A percentile compares a stretch with the other conserved stretches of the same genome.
phyloP scores from a whole-genome alignment of 2,888 invertebrate genomes.

The Scelioninae gen. 2 region DNA sequence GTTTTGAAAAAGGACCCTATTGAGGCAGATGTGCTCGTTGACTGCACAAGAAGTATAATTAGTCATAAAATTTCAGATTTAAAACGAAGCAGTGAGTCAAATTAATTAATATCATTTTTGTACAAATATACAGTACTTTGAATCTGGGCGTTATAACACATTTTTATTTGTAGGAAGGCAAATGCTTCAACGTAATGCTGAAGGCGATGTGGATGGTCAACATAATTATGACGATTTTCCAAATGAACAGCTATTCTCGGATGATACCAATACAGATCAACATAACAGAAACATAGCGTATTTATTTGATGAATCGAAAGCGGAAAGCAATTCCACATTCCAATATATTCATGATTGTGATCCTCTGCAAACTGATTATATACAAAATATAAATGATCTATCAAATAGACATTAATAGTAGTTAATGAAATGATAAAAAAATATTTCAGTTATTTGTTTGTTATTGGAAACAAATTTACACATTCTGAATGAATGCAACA shows the following conservation, averaged over 20 bases:
- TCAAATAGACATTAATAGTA: slow-evolving; percentile 10
- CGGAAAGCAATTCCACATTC: slow-evolving; percentile 15
- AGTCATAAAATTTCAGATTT: slow-evolving; percentile 44
- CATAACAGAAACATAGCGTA: slow-evolving; percentile 12
- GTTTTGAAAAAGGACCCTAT: slow-evolving; percentile 44
- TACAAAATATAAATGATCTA: slow-evolving; percentile 10
- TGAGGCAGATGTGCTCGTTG: slow-evolving; percentile 38
- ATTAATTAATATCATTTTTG: no score
- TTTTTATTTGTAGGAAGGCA: slow-evolving; percentile 24
- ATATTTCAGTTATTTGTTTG: no score
- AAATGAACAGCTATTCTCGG: slow-evolving; percentile 24
- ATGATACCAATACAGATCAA: slow-evolving; percentile 22
- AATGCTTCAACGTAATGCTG: slow-evolving; percentile 25
- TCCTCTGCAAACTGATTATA: slow-evolving; percentile 6
- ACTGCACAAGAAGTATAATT: slow-evolving; percentile 36
- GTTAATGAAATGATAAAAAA: not conserved
- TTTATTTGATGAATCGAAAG: slow-evolving; percentile 13
- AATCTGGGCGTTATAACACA: no score
- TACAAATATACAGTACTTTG: no score
- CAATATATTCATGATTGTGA: not conserved
- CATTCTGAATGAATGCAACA: no score
- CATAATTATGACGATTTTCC: slow-evolving; percentile 33
- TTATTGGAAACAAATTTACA: no score
- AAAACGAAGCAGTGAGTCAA: slow-evolving; percentile 36
- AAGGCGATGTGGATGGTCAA: slow-evolving; percentile 5